phyloP scores from a whole-genome alignment of 2,797 vertebrate species.

The Limosa lapponica region DNA sequence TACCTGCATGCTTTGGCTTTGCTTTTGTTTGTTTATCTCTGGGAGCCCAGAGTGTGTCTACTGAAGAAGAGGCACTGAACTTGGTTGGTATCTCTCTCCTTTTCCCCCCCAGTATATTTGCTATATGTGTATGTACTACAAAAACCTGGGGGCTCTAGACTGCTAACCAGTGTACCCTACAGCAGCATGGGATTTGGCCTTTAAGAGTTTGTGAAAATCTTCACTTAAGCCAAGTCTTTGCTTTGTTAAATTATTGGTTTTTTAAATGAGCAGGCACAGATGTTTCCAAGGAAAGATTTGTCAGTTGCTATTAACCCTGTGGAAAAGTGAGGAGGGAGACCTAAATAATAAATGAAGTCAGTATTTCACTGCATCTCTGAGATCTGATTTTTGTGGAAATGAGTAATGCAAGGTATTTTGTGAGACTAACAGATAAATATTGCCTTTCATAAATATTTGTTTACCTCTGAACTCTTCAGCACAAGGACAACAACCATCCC shows the following conservation, averaged over 20 bases:
- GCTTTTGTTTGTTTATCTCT: neutral
- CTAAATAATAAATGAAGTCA: slow-evolving; percentile 22
- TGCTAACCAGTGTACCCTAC: neutral
- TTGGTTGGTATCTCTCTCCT: neutral
- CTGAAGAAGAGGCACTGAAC: neutral
- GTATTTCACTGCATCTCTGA: neutral
- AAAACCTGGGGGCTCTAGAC: neutral
- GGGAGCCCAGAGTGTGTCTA: neutral
- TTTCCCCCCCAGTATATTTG: neutral
- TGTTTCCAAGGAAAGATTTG: neutral
- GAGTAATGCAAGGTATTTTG: neutral
- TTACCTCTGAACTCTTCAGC: neutral
- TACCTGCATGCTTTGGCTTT: neutral
- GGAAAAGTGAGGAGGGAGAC: neutral
- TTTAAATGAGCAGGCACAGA: neutral
- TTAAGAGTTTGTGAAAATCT: neutral
- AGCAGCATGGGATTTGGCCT: neutral
- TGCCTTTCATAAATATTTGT: slow-evolving; percentile 6
- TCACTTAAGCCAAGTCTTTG: neutral
- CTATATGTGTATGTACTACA: neutral
- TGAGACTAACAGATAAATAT: neutral
- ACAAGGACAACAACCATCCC: neutral
- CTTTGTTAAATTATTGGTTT: neutral
- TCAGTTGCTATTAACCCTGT: neutral
- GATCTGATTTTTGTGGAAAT: neutral